These are phyloP conservation scores for Cantharis lateralis DNA, from an alignment of 2,888 invertebrate species.

Conservation along the genomic window DNA sequence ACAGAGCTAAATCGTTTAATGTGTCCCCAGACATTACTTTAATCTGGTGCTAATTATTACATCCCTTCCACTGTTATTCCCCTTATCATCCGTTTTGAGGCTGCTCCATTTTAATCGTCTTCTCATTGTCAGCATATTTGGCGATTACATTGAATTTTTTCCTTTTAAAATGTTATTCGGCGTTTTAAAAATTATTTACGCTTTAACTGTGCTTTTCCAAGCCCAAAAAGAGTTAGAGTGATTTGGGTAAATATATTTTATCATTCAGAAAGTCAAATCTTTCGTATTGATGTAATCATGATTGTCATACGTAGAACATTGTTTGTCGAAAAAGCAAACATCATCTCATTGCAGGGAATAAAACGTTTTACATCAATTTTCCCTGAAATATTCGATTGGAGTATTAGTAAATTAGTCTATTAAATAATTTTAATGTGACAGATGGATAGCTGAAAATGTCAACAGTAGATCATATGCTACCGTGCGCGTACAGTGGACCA, in stretches of 20 bases:
- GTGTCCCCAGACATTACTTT: conserved; percentile 67
- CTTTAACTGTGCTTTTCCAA: neutral
- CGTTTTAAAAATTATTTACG: neutral
- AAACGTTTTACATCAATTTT: conserved; percentile 33
- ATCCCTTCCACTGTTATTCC: conserved; percentile 46
- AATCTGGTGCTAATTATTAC: conserved; percentile 69
- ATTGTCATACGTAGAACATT: neutral
- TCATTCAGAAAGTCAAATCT: neutral
- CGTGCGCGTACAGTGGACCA: conserved; percentile 47
- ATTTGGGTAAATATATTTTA: neutral
- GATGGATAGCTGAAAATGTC: conserved; percentile 49
- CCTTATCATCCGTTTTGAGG: conserved; percentile 30
- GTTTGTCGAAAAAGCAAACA: neutral
- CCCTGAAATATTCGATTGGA: conserved; percentile 28
- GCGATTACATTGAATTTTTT: conserved; percentile 1
- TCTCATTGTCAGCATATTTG: conserved; percentile 25
- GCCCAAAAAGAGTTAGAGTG: too few species aligned
- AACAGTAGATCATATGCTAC: conserved; percentile 56
- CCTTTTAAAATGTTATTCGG: neutral
- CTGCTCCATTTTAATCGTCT: conserved; percentile 29
- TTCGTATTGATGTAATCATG: neutral
- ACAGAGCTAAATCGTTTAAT: conserved; percentile 61
- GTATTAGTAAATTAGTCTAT: conserved; percentile 37
- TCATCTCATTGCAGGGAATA: neutral
- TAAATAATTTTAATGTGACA: conserved; percentile 56